Base-by-base conservation (phyloP, 2,797 vertebrate genomes). In the Tapirus indicus region DNA sequence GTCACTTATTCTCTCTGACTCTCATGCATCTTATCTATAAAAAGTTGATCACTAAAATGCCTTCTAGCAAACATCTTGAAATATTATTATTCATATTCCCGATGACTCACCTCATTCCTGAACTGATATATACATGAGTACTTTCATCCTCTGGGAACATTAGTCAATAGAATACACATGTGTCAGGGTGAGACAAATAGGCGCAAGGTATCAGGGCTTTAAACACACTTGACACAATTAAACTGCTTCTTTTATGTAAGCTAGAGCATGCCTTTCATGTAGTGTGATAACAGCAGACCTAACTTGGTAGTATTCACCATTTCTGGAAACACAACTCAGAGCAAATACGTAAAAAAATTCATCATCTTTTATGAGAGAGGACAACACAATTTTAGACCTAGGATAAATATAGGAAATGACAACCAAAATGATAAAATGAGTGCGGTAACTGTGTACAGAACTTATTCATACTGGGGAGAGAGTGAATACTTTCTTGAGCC, bases 61-160 rank as follows among this genome's bases (percentile, higher is more conserved):
- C 58, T 88, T 87, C n/a, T 85, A 60, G 7, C 52, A 83, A 79
- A 94, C 6, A 85, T 90, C 92, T 90, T 80, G 38, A 96, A 80
- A 86, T 75, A 29, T 10, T 82, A 52, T 62, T 83, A 20, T 69
- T 87, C 60, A 29, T 62, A 82, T 88, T 64, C 41, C 38, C 29
- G 2, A 49, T 35, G 17, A 64, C 3, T 29, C 6, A 80, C 4
- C 17, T 75, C 29, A 68, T 85, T 41, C 20, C 41, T 82, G 3
- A 47, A 89, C 25, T 92, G 29, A 96, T 69, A 66, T 38, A 14
- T 11, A 47, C 1, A 20, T 20, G 58, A 84, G 5, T 17, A 60
- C 35, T 79, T 93, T 94, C 13, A n/a, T 54, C 64, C 54, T 87
- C 6, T 78, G 71, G 54, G 25, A 85, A 54, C 32, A 83, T 71